Conservation (phyloP, 2,888 invertebrate genomes). For the Pseudococcus jackbeardsleyi region DNA sequence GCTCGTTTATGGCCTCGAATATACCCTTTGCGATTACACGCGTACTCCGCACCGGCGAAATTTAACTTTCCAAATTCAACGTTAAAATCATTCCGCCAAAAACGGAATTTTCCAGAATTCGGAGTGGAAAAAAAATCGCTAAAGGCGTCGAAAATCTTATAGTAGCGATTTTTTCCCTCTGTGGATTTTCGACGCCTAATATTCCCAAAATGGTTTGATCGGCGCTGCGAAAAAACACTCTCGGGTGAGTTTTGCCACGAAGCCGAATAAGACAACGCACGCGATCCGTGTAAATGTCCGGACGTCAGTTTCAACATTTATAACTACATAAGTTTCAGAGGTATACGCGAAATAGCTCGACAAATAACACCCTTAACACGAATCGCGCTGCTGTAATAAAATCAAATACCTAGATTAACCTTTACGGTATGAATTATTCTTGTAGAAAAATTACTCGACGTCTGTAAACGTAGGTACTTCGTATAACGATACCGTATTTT, state of each 20-base stretch:
- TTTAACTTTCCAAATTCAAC: conserved; percentile 8
- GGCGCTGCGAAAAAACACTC: neutral
- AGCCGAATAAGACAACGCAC: conserved; percentile 14
- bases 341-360: neutral
- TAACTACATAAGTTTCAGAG: neutral
- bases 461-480: no score
- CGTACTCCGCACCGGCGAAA: neutral
- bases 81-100: conserved; percentile 30
- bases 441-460: neutral
- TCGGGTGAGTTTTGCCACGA: neutral
- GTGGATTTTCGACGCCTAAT: neutral
- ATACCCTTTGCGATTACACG: conserved; percentile 29
- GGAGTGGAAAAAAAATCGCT: neutral
- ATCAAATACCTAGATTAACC: neutral
- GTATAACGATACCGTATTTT: neutral
- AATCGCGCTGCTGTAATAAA: neutral
- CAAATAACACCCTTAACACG: conserved; percentile 18
- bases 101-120: neutral
- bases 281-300: conserved; percentile 19
- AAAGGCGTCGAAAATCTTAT: neutral
- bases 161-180: neutral
- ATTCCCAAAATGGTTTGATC: conserved; percentile 13
- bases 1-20: conserved; percentile 24
- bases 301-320: conserved; percentile 17
- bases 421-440: neutral